Evolutionary conservation across 1,140 invertebrate species (phyloP).

Genomic region (Armadillidium nasatum): DNA sequence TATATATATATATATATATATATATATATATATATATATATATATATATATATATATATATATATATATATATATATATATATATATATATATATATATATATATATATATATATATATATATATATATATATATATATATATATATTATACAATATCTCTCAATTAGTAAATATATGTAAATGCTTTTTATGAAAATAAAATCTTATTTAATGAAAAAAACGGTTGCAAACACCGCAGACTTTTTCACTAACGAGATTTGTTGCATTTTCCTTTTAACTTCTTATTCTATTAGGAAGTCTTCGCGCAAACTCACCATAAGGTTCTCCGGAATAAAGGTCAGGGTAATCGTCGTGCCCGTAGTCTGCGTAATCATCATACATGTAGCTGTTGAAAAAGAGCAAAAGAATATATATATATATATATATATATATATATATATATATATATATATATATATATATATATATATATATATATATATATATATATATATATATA

Average conservation of each 20-base stretch:
- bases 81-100: slow-evolving; percentile 13
- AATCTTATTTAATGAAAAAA: too few relatives aligned
- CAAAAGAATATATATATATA: neutral
- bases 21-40: slow-evolving; percentile 8
- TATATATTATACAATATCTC: too few relatives aligned
- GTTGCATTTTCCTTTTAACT: too few relatives aligned
- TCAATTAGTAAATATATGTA: too few relatives aligned
- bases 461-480: slow-evolving; percentile 11
- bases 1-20: slow-evolving; percentile 15
- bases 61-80: slow-evolving; percentile 10
- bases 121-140: too few relatives aligned
- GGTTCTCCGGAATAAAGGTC: slow-evolving; percentile 1
- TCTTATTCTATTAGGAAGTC: neutral
- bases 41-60: slow-evolving; percentile 11
- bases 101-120: slow-evolving; percentile 1
- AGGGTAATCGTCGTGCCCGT: neutral
- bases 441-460: slow-evolving; percentile 15
- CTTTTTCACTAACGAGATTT: too few relatives aligned
- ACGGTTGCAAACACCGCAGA: too few relatives aligned
- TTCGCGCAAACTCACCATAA: neutral
- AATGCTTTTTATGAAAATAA: too few relatives aligned
- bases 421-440: slow-evolving; percentile 15
- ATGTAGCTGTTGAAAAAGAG: neutral
- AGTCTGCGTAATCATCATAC: neutral
- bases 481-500: slow-evolving; percentile 8